Conservation (phyloP, 1,140 invertebrate genomes). For the Octopus bimaculoides region DNA sequence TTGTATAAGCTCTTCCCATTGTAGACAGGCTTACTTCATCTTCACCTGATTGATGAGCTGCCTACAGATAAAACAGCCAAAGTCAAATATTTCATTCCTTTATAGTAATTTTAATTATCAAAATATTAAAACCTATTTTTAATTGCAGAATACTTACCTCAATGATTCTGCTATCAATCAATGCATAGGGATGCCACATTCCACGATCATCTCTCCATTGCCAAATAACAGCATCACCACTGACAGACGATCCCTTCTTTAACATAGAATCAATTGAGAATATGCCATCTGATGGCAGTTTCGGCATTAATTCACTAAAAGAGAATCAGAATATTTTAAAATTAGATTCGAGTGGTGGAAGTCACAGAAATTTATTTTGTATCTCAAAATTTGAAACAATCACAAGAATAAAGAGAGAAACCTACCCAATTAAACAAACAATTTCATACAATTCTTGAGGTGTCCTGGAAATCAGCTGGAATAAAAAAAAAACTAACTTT, state of each 20-base stretch:
- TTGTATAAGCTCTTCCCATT: constrained; percentile 87
- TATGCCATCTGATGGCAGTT: constrained; percentile 87
- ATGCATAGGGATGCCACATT: constrained; percentile 71
- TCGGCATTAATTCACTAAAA: constrained; percentile 84
- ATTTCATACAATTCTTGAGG: constrained; percentile 96
- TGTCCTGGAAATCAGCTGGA: constrained; percentile 83
- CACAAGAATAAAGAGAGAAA: constrained; percentile 7
- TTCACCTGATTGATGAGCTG: constrained; percentile 87
- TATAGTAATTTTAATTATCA: neutral
- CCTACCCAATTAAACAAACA: constrained; percentile 83
- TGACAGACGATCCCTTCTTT: constrained; percentile 64
- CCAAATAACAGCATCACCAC: constrained; percentile 72
- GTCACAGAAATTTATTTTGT: neutral
- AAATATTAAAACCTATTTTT: neutral
- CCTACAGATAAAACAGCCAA: constrained; percentile 59
- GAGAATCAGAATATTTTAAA: neutral
- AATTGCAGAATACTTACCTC: constrained; percentile 66
- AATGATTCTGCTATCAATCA: constrained; percentile 75
- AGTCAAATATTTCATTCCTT: too few species aligned
- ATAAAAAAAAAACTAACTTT: too few species aligned
- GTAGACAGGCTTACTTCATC: constrained; percentile 91
- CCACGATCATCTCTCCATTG: constrained; percentile 89
- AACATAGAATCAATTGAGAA: constrained; percentile 88
- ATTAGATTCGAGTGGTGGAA: neutral
- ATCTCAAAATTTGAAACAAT: neutral